These are phyloP conservation scores for Hirudinaria manillensis DNA, from an alignment of 2,888 invertebrate genomes.

Conservation along the genomic window DNA sequence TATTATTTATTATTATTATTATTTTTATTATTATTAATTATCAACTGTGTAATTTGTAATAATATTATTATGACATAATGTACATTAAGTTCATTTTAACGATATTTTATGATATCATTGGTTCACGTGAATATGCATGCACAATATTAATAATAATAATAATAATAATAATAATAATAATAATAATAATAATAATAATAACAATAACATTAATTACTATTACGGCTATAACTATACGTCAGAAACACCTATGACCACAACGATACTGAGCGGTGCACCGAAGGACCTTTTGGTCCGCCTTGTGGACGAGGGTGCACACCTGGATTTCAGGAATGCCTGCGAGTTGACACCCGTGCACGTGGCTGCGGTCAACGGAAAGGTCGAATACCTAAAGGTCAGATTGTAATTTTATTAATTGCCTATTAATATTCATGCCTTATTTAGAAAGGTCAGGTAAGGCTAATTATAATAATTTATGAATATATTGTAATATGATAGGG, in stretches of 20 bases:
- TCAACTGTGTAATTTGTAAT: background rate
- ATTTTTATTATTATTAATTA: too few species aligned
- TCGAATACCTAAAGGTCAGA: conserved; percentile 49
- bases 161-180: background rate
- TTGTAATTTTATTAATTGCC: background rate
- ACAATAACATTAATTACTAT: background rate
- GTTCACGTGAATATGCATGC: too few species aligned
- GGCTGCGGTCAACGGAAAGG: conserved; percentile 63
- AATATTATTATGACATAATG: too few species aligned
- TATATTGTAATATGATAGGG: background rate
- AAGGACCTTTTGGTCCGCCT: conserved; percentile 78
- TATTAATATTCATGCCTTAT: background rate
- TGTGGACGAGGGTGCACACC: conserved; percentile 89
- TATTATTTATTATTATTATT: too few species aligned
- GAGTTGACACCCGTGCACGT: conserved; percentile 84
- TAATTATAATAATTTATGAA: too few species aligned
- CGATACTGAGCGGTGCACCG: conserved; percentile 75
- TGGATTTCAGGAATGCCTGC: conserved; percentile 91
- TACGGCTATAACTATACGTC: conserved; percentile 40
- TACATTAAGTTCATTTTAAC: too few species aligned
- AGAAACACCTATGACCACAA: conserved; percentile 94
- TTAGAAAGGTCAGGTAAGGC: background rate
- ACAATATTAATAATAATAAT: background rate
- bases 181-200: background rate
- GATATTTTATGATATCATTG: too few species aligned